These are phyloP conservation scores for Pangasius sanitwongsei DNA, from an alignment of 2,797 vertebrate species.

Conservation along the genomic window DNA sequence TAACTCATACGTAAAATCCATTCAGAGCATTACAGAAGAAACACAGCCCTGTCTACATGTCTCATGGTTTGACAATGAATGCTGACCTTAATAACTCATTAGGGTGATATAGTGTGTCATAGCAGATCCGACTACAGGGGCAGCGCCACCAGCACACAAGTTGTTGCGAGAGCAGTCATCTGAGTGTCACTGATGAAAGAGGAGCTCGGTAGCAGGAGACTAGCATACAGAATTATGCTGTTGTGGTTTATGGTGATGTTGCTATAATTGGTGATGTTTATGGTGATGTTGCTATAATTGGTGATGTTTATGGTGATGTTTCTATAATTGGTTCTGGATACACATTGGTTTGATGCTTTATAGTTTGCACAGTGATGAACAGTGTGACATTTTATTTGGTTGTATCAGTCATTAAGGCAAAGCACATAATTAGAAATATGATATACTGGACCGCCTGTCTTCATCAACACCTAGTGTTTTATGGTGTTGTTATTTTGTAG, in stretches of 20 bases:
- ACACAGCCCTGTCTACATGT: slow-evolving; percentile 3
- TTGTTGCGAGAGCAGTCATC: slow-evolving; percentile 33
- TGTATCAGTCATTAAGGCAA: slow-evolving; percentile 36
- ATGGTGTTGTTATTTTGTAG: slow-evolving; percentile 42
- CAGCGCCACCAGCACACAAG: slow-evolving; percentile 8
- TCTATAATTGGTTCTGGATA: slow-evolving; percentile 25
- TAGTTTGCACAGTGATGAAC: slow-evolving; percentile 23
- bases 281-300: slow-evolving; percentile 30
- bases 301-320: slow-evolving; percentile 26
- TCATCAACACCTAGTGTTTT: slow-evolving; percentile 34
- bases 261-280: slow-evolving; percentile 35
- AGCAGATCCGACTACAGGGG: not conserved
- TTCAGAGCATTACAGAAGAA: slow-evolving; percentile 29
- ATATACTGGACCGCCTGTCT: slow-evolving; percentile 20
- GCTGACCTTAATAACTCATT: slow-evolving; percentile 14
- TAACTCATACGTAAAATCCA: slow-evolving; percentile 13
- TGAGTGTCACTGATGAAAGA: slow-evolving; percentile 30
- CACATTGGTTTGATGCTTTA: slow-evolving; percentile 4
- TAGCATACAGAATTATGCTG: slow-evolving; percentile 12
- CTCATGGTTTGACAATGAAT: slow-evolving; percentile 26
- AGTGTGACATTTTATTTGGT: slow-evolving; percentile 16
- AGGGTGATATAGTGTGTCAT: slow-evolving; percentile 35
- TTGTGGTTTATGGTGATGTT: slow-evolving; percentile 4
- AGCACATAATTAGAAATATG: slow-evolving; percentile 41
- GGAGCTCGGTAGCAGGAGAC: slow-evolving; percentile 24